Base-by-base conservation (phyloP, 2,113 vertebrate genomes). In the Hiodon tergisus region DNA sequence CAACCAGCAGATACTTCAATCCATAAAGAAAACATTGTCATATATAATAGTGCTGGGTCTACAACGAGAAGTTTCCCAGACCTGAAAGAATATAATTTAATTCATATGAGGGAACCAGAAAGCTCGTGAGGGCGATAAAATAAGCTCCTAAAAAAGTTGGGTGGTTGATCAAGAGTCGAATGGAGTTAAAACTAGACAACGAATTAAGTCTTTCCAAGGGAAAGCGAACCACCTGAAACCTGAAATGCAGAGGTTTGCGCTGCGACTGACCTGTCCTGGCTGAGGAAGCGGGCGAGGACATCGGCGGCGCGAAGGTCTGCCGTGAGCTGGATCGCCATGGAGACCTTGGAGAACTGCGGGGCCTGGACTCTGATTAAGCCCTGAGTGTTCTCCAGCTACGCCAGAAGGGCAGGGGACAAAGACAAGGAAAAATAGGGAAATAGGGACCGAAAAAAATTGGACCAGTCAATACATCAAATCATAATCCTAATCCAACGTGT, bases 301-400 rank as follows among this genome's bases (percentile, higher is more conserved):
- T 99, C 95, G 54, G 92, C 82, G 0, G 96, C 96, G 90, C 92
- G 95, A 74, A 99, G 83, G 51, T 98, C 94, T 84, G 93, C 95
- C 0, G 95, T 98, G 71, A 99, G 93, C 90, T 98, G 93, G 77
- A 99, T 88, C 16, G 93, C 95, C 96, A 99, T 99, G 78, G 96
- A 99, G 83, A 97, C 90, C 88, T 96, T 98, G 0, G 89, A 95
- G 89, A 98, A 96, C 89, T 96, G 95, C 47, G 95, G 97, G 0
- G 97, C 96, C 76, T 98, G 95, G 67, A 99, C 94, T 83, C 95
- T 91, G 83, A 99, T 98, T 79, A 97, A 92, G 78, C 95, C 93
- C 86, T 93, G 93, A 78, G 92, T 90, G 79, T 86, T 88, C 57
- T 98, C 95, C 88, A 84, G 86, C 88, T 88, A 83, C 78, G 87